phyloP scores from a whole-genome alignment of 1,140 invertebrate species.

The Saccostrea cuccullata region DNA sequence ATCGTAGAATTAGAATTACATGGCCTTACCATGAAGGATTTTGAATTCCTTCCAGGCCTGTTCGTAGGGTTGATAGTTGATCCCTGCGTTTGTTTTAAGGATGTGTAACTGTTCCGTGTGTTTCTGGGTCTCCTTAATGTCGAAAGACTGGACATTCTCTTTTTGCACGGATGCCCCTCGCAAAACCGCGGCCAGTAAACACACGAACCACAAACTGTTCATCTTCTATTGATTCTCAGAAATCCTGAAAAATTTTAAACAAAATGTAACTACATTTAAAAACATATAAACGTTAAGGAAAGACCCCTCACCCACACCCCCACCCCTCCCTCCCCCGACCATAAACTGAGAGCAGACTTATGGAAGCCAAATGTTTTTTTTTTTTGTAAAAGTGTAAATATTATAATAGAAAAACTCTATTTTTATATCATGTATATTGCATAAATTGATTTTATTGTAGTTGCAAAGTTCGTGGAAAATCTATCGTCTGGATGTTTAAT shows the following conservation, averaged over 20 bases:
- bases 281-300: neutral
- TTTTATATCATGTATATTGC: too few relatives aligned
- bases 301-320: too few relatives aligned
- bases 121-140: constrained; percentile 44
- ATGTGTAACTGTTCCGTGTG: neutral
- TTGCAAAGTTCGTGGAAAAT: too few relatives aligned
- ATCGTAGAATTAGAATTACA: too few relatives aligned
- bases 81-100: neutral
- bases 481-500: too few relatives aligned
- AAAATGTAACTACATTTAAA: neutral
- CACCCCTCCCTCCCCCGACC: too few relatives aligned
- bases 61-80: constrained; percentile 56
- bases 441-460: too few relatives aligned
- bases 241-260: too few relatives aligned
- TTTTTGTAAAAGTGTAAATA: too few relatives aligned
- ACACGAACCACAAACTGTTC: neutral
- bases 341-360: too few relatives aligned
- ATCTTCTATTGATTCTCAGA: neutral
- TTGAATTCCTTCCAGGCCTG: constrained; percentile 60
- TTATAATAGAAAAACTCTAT: too few relatives aligned
- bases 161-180: constrained; percentile 29
- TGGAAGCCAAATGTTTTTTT: too few relatives aligned
- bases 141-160: constrained; percentile 49
- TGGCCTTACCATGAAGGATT: constrained; percentile 51
- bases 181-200: neutral